Base-by-base conservation (phyloP, 2,113 vertebrate species). In the Toxotes jaculatrix region DNA sequence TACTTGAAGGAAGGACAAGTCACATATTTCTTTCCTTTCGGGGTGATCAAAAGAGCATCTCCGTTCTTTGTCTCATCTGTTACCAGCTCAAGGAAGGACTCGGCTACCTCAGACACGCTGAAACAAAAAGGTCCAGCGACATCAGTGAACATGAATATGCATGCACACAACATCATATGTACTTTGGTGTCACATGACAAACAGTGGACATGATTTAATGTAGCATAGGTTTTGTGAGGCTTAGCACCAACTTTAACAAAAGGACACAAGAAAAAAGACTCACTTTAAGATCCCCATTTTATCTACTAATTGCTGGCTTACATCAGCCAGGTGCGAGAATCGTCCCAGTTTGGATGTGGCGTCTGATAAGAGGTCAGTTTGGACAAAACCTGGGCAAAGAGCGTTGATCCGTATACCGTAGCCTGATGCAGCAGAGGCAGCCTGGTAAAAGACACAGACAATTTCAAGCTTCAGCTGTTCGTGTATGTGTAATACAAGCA, bases 331-430 rank as follows among this genome's bases (percentile, higher is more conserved):
- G 2, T 67, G 2, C 1, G 42, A 4, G 59, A 88, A 91, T 8
- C 12, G 79, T 38, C 93, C 93, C 3, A 90, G 55, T 8, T 14
- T 73, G 1, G 36, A 1, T 0, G 67, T 0, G 4, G 92, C 13
- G 3, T 1, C 1, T 0, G 38, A 1, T 0, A 94, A 23, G 4
- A 96, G 59, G 0, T 82, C 32, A 0, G 95, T 96, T 16, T 90
- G 56, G 38, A 92, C 85, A 11, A 95, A 95, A 14, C 55, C 0
- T 0, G 95, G 95, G 42, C 95, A 95, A 38, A 95, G 19, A 1
- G 11, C 31, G 6, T 95, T 95, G 56, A 95, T 38, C 3, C 95
- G 90, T n/a, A 95, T 61, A 0, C 94, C 94, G 2, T 90, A 92
- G 47, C 82, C 86, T 5, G 62, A 89, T 0, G 36, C 3, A 0